A percentile compares a stretch with the other conserved stretches of the same genome.
phyloP scores from a whole-genome alignment of 2,888 invertebrate genomes.

The Parnassius smintheus region DNA sequence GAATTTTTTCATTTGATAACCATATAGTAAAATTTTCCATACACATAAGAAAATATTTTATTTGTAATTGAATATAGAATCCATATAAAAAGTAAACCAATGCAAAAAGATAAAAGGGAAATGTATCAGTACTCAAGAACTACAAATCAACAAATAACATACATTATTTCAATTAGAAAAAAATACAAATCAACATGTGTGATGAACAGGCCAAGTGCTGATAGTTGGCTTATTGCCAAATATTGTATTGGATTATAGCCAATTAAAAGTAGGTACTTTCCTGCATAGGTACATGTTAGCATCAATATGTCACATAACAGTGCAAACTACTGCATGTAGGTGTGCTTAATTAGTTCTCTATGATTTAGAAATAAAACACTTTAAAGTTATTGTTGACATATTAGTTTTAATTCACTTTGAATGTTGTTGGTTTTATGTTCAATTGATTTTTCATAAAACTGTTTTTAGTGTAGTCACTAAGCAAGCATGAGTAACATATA shows the following conservation, averaged over 20 bases:
- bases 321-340: conserved; percentile 62
- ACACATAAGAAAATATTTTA: no score
- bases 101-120: conserved; percentile 15
- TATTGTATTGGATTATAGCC: conserved; percentile 79
- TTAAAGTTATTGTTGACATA: neutral
- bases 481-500: conserved; percentile 52
- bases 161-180: conserved; percentile 67
- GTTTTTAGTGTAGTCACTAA: conserved; percentile 51
- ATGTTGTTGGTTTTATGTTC: no score
- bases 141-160: conserved; percentile 38
- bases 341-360: conserved; percentile 62
- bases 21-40: no score
- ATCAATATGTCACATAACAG: conserved; percentile 68
- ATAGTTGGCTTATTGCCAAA: conserved; percentile 70
- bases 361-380: conserved; percentile 40
- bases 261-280: conserved; percentile 73
- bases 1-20: no score
- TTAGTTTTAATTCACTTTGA: no score
- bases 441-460: conserved; percentile 20
- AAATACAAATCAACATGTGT: conserved; percentile 74
- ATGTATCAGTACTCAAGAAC: conserved; percentile 33
- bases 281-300: conserved; percentile 53
- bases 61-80: no score
- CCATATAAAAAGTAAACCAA: neutral
- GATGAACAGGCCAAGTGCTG: conserved; percentile 73